Evolutionary conservation across 2,888 invertebrate species (phyloP), one percentile per base, ranked within the genome.

Genomic region (Dicyrtomina minuta): DNA sequence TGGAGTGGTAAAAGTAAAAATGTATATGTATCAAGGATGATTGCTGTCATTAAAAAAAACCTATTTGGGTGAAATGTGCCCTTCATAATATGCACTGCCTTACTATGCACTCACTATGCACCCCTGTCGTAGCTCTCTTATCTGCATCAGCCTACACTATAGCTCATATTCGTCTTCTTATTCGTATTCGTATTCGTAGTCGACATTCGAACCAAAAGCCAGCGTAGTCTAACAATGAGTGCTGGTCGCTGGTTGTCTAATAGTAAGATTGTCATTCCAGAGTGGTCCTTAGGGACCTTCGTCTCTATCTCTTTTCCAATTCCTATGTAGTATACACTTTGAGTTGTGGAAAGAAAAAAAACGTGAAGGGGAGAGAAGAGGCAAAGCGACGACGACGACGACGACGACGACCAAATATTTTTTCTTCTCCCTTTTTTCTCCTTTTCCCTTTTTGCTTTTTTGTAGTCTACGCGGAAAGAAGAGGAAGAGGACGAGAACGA

Each of bases 221-320:
- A 13, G 43, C 43, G 43, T 43, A n/a, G 49, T 49, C 49, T 17
- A 10, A 49, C 20, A 5, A n/a, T n/a, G 17, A 17, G n/a, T 20
- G n/a, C 5, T 49, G 49, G 33, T 33, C 12, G n/a, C 5, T 49
- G 49, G 33, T 33, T 33, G 33, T 8, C 33, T 33, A 33, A 33
- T 33, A 33, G 33, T 33, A 33, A 33, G 33, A 33, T 33, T 33
- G 33, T 33, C 33, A 33, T 46, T 61, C 61, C 66, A 24, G 64
- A 64, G 43, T 66, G 66, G 66, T 66, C 66, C 66, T 24, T 20
- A 33, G 66, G 66, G 66, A 66, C 22, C 41, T 55, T 33, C 46
- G 51, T 39, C 17, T 22, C 20, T 64, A 27, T 62, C 33, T 26
- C 33, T 22, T 51, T 17, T 49, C 17, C 22, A 27, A 49, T 49